A percentile compares a stretch with the other conserved stretches of the same genome.
These are phyloP conservation scores for Leucoptera coffeella DNA, from an alignment of 2,888 invertebrate genomes.

Conservation along the genomic window DNA sequence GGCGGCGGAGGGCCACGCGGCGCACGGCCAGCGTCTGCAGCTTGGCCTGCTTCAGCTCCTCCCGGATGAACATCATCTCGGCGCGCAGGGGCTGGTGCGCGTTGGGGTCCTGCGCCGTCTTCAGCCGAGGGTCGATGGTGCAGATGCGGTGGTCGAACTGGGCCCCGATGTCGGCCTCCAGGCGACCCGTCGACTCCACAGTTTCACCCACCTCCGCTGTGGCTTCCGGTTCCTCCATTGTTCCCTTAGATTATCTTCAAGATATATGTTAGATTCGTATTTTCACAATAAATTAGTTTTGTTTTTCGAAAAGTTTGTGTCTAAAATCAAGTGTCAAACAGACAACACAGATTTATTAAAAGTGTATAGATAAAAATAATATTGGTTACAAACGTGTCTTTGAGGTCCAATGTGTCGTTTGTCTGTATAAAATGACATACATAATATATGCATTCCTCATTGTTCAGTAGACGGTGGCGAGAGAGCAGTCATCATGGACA, in stretches of 20 bases:
- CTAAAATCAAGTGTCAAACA: too few relatives aligned
- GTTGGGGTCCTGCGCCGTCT: conserved; percentile 25
- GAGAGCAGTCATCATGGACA: conserved; percentile 98
- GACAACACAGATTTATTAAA: too few relatives aligned
- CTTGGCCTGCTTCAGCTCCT: conserved; percentile 36
- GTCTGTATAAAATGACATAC: too few relatives aligned
- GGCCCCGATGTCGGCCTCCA: conserved; percentile 41
- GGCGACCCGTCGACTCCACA: conserved; percentile 30
- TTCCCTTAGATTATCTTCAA: too few relatives aligned
- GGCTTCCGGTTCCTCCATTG: conserved; percentile 9
- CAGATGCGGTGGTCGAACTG: conserved; percentile 32
- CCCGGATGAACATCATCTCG: conserved; percentile 43
- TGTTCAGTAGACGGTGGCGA: conserved; percentile 95
- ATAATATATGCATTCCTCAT: too few relatives aligned
- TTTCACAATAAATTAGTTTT: too few relatives aligned
- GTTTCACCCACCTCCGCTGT: conserved; percentile 16
- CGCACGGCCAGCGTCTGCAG: conserved; percentile 34
- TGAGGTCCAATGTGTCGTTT: too few relatives aligned
- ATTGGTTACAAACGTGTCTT: too few relatives aligned
- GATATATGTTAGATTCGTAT: too few relatives aligned
- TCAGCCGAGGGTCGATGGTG: conserved; percentile 25
- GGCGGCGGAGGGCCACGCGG: conserved; percentile 27
- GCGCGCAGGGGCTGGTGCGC: conserved; percentile 30
- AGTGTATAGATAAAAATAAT: too few relatives aligned
- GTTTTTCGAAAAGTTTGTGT: too few relatives aligned